These are phyloP conservation scores for Ditula angustiorana DNA, from an alignment of 2,888 invertebrate genomes.

Conservation along the genomic window DNA sequence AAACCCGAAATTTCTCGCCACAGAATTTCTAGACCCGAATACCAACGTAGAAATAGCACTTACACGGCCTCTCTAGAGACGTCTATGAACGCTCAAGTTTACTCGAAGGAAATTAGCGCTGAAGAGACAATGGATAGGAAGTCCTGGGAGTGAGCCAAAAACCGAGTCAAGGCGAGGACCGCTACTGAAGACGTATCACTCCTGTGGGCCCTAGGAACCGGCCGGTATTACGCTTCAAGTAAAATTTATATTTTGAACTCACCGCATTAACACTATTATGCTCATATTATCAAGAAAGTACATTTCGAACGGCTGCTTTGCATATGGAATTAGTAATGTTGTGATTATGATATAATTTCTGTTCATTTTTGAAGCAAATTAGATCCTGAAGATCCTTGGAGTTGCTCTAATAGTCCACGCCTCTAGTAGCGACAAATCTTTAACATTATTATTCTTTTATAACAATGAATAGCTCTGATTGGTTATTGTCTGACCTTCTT, in stretches of 20 bases:
- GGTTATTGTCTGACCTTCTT: no score
- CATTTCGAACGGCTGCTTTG: not conserved
- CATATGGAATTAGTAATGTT: no score
- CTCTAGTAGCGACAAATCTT: no score
- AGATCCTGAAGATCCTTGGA: no score
- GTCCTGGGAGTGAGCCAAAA: slow-evolving; percentile 37
- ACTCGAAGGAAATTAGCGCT: slow-evolving; percentile 40
- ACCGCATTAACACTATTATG: slow-evolving; percentile 2
- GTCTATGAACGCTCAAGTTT: slow-evolving; percentile 39
- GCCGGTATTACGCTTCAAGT: slow-evolving; percentile 12
- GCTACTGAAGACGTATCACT: slow-evolving; percentile 37
- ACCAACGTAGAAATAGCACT: slow-evolving; percentile 29
- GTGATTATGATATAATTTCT: no score
- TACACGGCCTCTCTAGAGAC: slow-evolving; percentile 28
- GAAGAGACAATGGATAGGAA: slow-evolving; percentile 40
- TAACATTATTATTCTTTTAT: no score
- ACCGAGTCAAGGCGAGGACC: slow-evolving; percentile 15
- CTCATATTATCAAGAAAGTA: not conserved
- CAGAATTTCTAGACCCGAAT: slow-evolving; percentile 26
- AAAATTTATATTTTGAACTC: slow-evolving; percentile 26
- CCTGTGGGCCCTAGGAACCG: slow-evolving; percentile 28
- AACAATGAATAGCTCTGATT: no score
- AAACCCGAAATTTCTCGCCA: not conserved
- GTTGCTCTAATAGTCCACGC: no score
- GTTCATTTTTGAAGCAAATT: no score